Conservation (phyloP, 1,140 invertebrate genomes). For the Arion vulgaris region DNA sequence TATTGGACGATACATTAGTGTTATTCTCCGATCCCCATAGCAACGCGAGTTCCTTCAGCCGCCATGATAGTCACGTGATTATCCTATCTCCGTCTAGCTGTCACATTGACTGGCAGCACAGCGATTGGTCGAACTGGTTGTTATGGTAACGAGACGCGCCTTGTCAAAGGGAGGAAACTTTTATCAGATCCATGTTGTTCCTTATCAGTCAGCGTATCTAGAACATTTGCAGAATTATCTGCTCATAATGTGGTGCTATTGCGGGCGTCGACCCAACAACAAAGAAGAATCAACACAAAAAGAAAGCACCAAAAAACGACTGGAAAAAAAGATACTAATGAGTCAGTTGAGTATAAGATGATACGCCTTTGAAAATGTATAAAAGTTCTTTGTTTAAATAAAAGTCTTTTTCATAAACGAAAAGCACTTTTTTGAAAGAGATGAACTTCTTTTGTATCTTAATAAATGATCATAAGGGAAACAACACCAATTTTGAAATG, state of each 20-base stretch:
- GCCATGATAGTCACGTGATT: slow-evolving; percentile 9
- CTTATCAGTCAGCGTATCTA: not conserved
- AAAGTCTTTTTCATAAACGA: too few relatives aligned
- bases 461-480: too few relatives aligned
- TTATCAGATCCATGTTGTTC: not conserved
- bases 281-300: not conserved
- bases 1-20: slow-evolving; percentile 11
- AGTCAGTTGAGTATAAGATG: too few relatives aligned
- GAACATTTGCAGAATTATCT: slow-evolving; percentile 9
- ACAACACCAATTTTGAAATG: too few relatives aligned
- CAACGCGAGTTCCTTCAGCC: not conserved
- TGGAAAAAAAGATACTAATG: too few relatives aligned
- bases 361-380: too few relatives aligned
- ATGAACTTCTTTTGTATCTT: too few relatives aligned
- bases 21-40: not conserved
- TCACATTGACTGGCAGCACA: slow-evolving; percentile 2
- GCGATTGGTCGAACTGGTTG: slow-evolving; percentile 13
- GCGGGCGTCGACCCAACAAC: not conserved
- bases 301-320: too few relatives aligned
- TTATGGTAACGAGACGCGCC: slow-evolving; percentile 9
- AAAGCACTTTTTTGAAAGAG: too few relatives aligned
- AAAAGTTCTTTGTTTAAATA: too few relatives aligned
- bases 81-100: not conserved
- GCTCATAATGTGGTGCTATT: not conserved
- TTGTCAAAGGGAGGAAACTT: not conserved